Evolutionary conservation across 2,888 invertebrate species (phyloP).

Genomic region (Folsomia manolachei): DNA sequence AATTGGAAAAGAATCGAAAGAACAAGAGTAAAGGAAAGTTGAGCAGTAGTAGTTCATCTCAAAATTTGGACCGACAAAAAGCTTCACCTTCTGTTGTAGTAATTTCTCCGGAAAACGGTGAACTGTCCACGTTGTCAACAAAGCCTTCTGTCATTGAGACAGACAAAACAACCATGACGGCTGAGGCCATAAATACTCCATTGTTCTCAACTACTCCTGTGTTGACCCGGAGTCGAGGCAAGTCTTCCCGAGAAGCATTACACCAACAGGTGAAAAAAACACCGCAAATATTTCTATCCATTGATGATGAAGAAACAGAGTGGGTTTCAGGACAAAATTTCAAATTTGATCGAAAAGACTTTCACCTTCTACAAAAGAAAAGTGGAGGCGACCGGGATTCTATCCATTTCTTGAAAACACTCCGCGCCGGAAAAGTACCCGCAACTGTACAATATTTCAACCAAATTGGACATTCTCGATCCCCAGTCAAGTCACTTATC

Average conservation of each 20-base stretch:
- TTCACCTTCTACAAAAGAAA: neutral
- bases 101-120: neutral
- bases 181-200: neutral
- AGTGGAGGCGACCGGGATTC: constrained; percentile 41
- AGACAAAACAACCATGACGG: neutral
- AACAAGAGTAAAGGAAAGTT: neutral
- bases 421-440: constrained; percentile 74
- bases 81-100: no score
- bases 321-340: constrained; percentile 22
- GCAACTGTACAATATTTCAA: constrained; percentile 76
- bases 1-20: constrained; percentile 29
- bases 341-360: constrained; percentile 20
- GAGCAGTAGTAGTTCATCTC: neutral
- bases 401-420: constrained; percentile 39
- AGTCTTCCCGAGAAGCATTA: neutral
- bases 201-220: constrained; percentile 10
- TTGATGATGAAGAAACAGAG: constrained; percentile 3
- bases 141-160: neutral
- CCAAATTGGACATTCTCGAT: constrained; percentile 53
- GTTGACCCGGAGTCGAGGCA: neutral
- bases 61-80: no score
- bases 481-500: constrained; percentile 36
- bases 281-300: neutral
- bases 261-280: neutral
- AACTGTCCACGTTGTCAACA: neutral